Conservation (phyloP, 2,888 invertebrate genomes). For the Palloptera scutellata region DNA sequence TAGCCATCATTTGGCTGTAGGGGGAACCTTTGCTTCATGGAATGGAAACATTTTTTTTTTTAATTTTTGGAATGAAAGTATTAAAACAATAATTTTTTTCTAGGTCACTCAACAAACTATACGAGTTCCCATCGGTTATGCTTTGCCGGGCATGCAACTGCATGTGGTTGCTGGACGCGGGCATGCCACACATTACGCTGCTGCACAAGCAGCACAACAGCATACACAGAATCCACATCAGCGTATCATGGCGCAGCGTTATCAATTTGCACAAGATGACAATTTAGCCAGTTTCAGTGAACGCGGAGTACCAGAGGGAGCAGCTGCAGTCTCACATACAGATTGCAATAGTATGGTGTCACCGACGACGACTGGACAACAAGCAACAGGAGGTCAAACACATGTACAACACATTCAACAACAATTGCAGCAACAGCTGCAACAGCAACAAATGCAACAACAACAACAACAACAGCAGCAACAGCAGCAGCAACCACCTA, state of each 20-base stretch:
- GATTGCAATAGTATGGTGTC: slow-evolving; percentile 58
- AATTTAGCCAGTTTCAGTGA: slow-evolving; percentile 65
- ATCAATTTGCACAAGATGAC: slow-evolving; percentile 54
- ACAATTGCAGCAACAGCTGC: slow-evolving; percentile 52
- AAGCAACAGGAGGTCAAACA: slow-evolving; percentile 37
- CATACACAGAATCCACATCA: slow-evolving; percentile 50
- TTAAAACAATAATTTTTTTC: no score
- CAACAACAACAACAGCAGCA: slow-evolving; percentile 54
- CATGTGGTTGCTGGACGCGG: slow-evolving; percentile 64
- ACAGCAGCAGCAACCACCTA: slow-evolving; percentile 44
- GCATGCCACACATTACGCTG: slow-evolving; percentile 51
- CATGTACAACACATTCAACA: slow-evolving; percentile 38
- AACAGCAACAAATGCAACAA: slow-evolving; percentile 65
- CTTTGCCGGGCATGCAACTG: slow-evolving; percentile 65
- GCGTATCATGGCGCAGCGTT: slow-evolving; percentile 55
- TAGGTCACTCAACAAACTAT: slow-evolving; percentile 66
- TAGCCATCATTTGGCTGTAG: no score
- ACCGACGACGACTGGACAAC: slow-evolving; percentile 45
- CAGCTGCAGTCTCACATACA: slow-evolving; percentile 68
- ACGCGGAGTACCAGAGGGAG: slow-evolving; percentile 78
- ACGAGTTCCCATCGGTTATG: slow-evolving; percentile 65
- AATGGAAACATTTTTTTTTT: no score
- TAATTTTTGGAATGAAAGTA: no score
- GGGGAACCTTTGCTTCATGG: no score
- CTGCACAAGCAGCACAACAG: slow-evolving; percentile 48